Conservation (phyloP, 2,797 vertebrate species). For the Danio choprae region DNA sequence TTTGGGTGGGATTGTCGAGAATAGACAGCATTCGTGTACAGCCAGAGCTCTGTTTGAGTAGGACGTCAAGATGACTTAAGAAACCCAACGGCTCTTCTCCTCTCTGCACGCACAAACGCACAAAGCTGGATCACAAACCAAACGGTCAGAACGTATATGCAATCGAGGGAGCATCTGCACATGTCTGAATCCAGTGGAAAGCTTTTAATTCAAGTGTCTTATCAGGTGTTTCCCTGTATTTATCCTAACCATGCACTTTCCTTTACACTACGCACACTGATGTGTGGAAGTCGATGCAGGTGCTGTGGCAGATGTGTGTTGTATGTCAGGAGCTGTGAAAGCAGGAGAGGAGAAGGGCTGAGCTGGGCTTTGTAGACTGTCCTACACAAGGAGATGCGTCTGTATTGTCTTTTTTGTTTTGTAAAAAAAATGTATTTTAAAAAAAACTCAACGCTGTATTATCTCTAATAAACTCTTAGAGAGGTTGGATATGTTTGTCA, state of each 20-base stretch:
- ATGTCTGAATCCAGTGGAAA: conserved; percentile 26
- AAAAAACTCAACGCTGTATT: conserved; percentile 71
- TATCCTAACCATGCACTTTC: conserved; percentile 49
- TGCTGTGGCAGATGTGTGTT: conserved; percentile 15
- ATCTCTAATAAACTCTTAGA: conserved; percentile 79
- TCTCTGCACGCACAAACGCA: conserved; percentile 42
- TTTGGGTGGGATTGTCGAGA: conserved; percentile 51
- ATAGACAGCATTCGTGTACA: conserved; percentile 44
- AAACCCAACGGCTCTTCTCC: conserved; percentile 44
- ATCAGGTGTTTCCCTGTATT: conserved; percentile 27
- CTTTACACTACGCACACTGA: conserved; percentile 37
- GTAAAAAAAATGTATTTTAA: conserved; percentile 60
- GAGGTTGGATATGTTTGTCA: conserved; percentile 64
- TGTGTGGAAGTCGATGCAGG: conserved; percentile 24
- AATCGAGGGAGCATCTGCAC: conserved; percentile 15
- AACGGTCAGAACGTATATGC: conserved; percentile 36
- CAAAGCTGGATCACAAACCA: conserved; percentile 25
- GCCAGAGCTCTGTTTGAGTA: conserved; percentile 37
- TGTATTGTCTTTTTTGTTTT: conserved; percentile 56
- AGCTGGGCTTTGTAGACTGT: conserved; percentile 50
- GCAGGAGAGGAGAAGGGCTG: conserved; percentile 43
- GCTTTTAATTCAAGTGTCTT: conserved; percentile 33
- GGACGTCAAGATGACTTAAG: conserved; percentile 22
- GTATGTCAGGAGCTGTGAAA: conserved; percentile 33
- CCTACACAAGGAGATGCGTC: conserved; percentile 63